Base-by-base conservation (phyloP, 2,113 vertebrate species). In the Zosterops japonicus region DNA sequence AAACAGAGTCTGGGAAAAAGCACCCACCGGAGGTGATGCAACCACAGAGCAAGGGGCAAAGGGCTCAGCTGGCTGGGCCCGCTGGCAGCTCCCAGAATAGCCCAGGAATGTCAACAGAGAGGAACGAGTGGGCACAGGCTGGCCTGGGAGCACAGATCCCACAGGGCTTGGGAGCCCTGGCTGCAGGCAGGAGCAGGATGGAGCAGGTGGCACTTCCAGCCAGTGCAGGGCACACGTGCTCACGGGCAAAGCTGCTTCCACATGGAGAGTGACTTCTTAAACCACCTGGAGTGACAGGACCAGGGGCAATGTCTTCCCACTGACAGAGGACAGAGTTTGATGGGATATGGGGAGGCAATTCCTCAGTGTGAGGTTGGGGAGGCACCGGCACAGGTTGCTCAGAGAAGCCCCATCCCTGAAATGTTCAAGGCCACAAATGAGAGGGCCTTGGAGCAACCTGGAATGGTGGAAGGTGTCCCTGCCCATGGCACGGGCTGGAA, bases 1-100 rank as follows among this genome's bases (percentile, higher is more conserved):
- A 97, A 97, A 96, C 83, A 96, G n/a, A 94, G 93, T 97, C 97
- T 97, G 97, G 97, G 97, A 97, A 97, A 97, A 97, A 95, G 91
- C 69, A 64, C 92, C 83, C 74, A 84, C 74, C 8, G 31, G 87
- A 93, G 82, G 14, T 97, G 94, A 95, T 96, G 96, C 96, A 97
- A 97, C 74, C n/a, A 0, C 2, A 1, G 56, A 25, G 94, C 91
- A 60, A 64, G 87, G 96, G 83, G 31, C 89, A 41, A 97, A 97
- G 97, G 90, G 81, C 94, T 77, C 81, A 50, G 77, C 91, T 79
- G 94, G 83, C 61, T 29, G 39, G 87, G 92, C 79, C 47, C 35
- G 86, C 88, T 97, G 94, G 96, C 96, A 96, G 77, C 91, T 96
- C 96, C 96, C 95, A 96, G 97, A 97, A 97, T 96, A 97, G 96